Evolutionary conservation across 30 jellyfish, hydroid and myxozoan genomes (phyloP).

Genomic region (Clytia hemisphaerica): DNA sequence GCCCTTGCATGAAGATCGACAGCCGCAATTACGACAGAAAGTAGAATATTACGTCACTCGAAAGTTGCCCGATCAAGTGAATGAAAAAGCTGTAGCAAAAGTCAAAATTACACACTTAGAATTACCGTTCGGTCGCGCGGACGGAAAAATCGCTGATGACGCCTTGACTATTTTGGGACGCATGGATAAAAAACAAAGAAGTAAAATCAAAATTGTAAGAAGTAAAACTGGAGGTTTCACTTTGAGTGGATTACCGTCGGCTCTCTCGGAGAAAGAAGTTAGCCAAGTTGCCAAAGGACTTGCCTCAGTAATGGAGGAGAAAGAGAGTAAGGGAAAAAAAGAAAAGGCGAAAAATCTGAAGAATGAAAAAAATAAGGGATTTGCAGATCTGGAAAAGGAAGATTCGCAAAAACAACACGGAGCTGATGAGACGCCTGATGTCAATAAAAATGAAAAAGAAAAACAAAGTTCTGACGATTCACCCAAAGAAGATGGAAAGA

Average conservation of each 20-base stretch:
- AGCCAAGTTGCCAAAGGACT: conserved; percentile 31
- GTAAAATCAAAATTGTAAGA: conserved; percentile 4
- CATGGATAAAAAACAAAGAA: conserved; percentile 3
- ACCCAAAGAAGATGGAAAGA: too few relatives aligned
- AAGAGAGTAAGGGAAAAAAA: background rate
- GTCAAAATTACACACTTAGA: conserved; percentile 32
- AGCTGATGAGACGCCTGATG: too few relatives aligned
- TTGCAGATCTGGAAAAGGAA: background rate
- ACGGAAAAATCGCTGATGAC: conserved; percentile 13
- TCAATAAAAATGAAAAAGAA: too few relatives aligned
- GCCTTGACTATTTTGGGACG: conserved; percentile 15
- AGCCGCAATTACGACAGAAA: too few relatives aligned
- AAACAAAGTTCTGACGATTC: too few relatives aligned
- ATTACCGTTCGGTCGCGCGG: conserved; percentile 23
- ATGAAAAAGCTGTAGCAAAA: conserved; percentile 4
- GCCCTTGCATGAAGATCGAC: too few relatives aligned
- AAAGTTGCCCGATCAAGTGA: background rate
- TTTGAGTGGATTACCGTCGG: conserved; percentile 24
- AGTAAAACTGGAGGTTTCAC: conserved; percentile 26
- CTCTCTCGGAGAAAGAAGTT: conserved; percentile 10
- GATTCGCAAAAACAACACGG: background rate
- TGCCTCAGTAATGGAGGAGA: conserved; percentile 33
- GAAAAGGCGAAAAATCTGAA: conserved; percentile 8
- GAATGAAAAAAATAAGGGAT: background rate
- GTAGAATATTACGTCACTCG: too few relatives aligned